A percentile compares a stretch with the other conserved stretches of the same genome.
phyloP scores from a whole-genome alignment of 2,113 vertebrate species.

The Arothron firmamentum region DNA sequence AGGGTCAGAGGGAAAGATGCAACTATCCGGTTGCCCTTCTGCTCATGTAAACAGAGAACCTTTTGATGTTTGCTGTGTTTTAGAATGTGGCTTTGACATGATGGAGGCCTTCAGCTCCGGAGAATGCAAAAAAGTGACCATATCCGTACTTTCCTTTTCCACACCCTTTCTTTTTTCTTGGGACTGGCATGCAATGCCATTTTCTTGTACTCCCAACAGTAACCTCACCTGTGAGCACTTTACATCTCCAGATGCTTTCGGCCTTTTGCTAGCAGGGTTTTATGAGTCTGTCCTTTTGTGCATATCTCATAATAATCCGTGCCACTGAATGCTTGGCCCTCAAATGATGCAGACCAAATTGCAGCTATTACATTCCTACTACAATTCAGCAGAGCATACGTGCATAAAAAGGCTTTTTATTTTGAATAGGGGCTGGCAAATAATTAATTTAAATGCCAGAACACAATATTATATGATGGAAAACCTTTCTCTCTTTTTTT shows the following conservation, averaged over 20 bases:
- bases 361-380: slow-evolving; percentile 59
- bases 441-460: slow-evolving; percentile 77
- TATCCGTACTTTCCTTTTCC: slow-evolving; percentile 14
- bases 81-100: slow-evolving; percentile 35
- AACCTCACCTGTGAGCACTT: slow-evolving; percentile 12
- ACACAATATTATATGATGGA: slow-evolving; percentile 85
- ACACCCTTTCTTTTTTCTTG: neutral
- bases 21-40: slow-evolving; percentile 33
- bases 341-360: slow-evolving; percentile 69
- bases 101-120: slow-evolving; percentile 13
- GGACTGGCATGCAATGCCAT: slow-evolving; percentile 4
- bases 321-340: slow-evolving; percentile 46
- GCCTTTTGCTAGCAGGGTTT: slow-evolving; percentile 33
- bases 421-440: slow-evolving; percentile 78
- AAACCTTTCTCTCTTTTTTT: slow-evolving; percentile 80
- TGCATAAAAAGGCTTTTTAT: slow-evolving; percentile 57
- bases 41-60: slow-evolving; percentile 25
- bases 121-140: slow-evolving; percentile 22
- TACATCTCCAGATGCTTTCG: slow-evolving; percentile 20
- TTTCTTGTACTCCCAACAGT: neutral
- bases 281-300: slow-evolving; percentile 18
- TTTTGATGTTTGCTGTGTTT: slow-evolving; percentile 36
- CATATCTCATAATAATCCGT: slow-evolving; percentile 52
- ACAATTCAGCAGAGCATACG: slow-evolving; percentile 51
- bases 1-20: slow-evolving; percentile 37